Percentiles rank a stretch among this genome's conserved stretches.
phyloP scores from a whole-genome alignment of 2,797 vertebrate genomes.

The Xenopus petersii region DNA sequence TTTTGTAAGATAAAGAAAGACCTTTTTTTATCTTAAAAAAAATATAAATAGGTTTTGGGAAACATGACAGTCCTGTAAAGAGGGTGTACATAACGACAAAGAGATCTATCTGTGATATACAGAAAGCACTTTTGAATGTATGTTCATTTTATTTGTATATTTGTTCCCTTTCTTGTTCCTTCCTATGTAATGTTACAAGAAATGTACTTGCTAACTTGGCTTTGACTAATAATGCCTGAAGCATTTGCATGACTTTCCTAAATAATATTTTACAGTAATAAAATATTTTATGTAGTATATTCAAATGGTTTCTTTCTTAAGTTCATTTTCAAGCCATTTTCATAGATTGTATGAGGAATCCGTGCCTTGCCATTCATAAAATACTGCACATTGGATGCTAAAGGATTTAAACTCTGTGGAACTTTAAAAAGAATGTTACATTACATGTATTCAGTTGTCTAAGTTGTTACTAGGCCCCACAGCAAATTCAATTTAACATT shows the following conservation, averaged over 20 bases:
- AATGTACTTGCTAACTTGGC: constrained; percentile 2
- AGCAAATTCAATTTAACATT: no score
- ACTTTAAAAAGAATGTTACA: no score
- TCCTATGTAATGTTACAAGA: constrained; percentile 21
- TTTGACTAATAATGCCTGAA: constrained; percentile 20
- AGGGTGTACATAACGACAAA: constrained; percentile 22
- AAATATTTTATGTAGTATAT: constrained; percentile 40
- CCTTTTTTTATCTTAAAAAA: background rate
- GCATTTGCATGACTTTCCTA: constrained; percentile 21
- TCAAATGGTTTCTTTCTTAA: no score
- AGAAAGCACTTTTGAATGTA: constrained; percentile 41
- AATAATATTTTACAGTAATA: constrained; percentile 39
- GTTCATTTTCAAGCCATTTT: no score
- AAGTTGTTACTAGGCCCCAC: no score
- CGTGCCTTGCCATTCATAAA: no score
- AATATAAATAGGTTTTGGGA: background rate
- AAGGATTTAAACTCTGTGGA: no score
- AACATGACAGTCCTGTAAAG: background rate
- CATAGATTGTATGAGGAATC: no score
- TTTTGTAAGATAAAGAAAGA: background rate
- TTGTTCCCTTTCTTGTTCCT: constrained; percentile 9
- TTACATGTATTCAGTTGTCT: no score
- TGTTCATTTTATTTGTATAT: constrained; percentile 30
- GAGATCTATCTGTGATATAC: background rate
- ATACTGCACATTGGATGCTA: no score